Percentiles rank a stretch among this genome's conserved stretches.
Conservation (phyloP, 2,888 invertebrate species). For the Cordilura impudica region DNA sequence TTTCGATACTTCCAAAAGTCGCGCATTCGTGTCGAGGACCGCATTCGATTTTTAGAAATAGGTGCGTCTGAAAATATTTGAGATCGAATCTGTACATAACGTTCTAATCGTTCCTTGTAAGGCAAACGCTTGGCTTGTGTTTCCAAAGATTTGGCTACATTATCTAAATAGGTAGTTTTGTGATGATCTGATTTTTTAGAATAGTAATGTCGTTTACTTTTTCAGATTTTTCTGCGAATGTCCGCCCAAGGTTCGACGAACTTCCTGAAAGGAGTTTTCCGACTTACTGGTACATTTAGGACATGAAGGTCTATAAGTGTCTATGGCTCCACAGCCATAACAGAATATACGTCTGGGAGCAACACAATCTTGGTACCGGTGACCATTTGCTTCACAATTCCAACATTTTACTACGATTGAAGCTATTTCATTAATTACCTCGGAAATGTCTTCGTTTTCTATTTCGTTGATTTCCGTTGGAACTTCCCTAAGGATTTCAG, state of each 20-base stretch:
- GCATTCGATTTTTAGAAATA: not conserved
- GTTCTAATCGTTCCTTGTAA: not conserved
- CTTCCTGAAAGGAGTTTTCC: not conserved
- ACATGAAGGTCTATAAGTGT: not conserved
- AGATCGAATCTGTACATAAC: not conserved
- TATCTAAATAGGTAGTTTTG: not conserved
- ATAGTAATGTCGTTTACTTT: not conserved
- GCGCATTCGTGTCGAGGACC: not conserved
- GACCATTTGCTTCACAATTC: conserved; percentile 13
- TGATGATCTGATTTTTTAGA: not conserved
- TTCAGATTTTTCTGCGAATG: not conserved
- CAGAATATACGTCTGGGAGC: not conserved
- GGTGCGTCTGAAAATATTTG: not conserved
- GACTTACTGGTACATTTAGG: not conserved
- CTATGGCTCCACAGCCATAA: conserved; percentile 1
- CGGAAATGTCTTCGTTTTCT: conserved; percentile 17
- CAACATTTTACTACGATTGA: not conserved
- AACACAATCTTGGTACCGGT: not conserved
- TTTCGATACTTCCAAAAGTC: not conserved
- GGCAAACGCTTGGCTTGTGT: not conserved
- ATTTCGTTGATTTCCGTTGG: not conserved
- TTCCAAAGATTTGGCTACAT: no score
- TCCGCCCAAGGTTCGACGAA: not conserved
- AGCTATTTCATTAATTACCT: not conserved
- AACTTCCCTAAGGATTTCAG: conserved; percentile 63